phyloP scores from a whole-genome alignment of 1,140 invertebrate genomes.

The Tetramorium parvispinum region DNA sequence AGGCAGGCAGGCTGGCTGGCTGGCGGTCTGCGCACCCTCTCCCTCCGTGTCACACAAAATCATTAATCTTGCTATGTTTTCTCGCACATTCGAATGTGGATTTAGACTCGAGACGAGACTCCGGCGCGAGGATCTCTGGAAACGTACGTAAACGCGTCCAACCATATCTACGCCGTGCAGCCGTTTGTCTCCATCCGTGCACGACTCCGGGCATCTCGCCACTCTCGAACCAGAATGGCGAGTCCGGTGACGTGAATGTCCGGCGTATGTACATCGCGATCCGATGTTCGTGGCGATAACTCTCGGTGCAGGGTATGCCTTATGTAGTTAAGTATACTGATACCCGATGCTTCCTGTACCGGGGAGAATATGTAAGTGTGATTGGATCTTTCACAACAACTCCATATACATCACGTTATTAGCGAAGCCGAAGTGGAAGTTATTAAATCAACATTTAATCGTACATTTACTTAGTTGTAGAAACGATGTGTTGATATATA shows the following conservation, averaged over 20 bases:
- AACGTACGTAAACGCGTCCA: constrained; percentile 68
- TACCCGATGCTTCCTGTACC: constrained; percentile 15
- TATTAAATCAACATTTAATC: background rate
- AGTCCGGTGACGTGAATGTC: constrained; percentile 45
- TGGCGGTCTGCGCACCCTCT: constrained; percentile 72
- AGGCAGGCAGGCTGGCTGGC: constrained; percentile 25
- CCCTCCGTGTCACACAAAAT: constrained; percentile 82
- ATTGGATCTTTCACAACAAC: constrained; percentile 18
- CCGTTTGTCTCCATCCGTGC: constrained; percentile 75
- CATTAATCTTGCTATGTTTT: constrained; percentile 86
- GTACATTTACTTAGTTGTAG: background rate
- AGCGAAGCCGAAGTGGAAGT: background rate
- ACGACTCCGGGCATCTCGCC: constrained; percentile 4
- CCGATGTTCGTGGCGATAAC: constrained; percentile 30
- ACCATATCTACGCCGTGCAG: constrained; percentile 27
- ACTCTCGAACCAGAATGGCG: constrained; percentile 65
- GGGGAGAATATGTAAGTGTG: background rate
- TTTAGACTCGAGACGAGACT: constrained; percentile 81
- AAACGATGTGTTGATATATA: background rate
- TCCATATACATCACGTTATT: background rate
- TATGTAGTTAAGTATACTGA: background rate
- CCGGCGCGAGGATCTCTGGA: constrained; percentile 73
- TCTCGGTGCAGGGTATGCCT: background rate
- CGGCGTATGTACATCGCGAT: constrained; percentile 56
- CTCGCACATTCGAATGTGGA: constrained; percentile 85